Evolutionary conservation across 2,888 invertebrate species (phyloP), one percentile per base, ranked within the genome.

Genomic region (Sericinus montela): DNA sequence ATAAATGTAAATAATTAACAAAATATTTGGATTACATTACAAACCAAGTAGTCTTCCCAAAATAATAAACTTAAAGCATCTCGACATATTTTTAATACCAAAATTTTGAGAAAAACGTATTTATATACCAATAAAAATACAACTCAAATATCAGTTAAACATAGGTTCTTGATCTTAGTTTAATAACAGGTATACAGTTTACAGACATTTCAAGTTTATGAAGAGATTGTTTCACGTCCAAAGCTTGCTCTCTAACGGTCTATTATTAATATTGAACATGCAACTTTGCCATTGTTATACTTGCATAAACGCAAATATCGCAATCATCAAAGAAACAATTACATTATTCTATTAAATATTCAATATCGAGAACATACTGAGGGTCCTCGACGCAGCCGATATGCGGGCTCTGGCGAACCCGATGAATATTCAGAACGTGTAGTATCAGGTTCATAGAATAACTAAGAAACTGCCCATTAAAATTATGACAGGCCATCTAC

Each of bases 401-500:
- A 29, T 10, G 29, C 36, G 54, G 55, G 53, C 60, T 60, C 57
- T 56, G 59, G 60, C 41, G 57, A 39, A 34, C 15, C 28, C 52
- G 62, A 49, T 80, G 72, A 80, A 79, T 80, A 80, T 83, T 79
- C 80, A 80, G 73, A 64, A 68, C 73, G 69, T 72, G 78, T 72
- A 63, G 65, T 73, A 72, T 66, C 70, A 75, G 67, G 66, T 68
- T 69, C 68, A 73, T 69, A 72, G 64, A 74, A 69, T 69, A 72
- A 60, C 75, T 75, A 78, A 82, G 80, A 83, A 77, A 77, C 81
- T 79, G 73, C 71, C 86, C 80, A 83, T 86, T 88, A 86, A 83
- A 84, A 77, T 76, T 86, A 87, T 85, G 86, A 88, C 86, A 83
- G 80, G 78, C 83, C 80, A 83, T 84, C 86, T 80, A 88, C 83